Evolutionary conservation across 1,140 invertebrate species (phyloP), one percentile per base, ranked within the genome.

Genomic region (Trichonephila clavata): DNA sequence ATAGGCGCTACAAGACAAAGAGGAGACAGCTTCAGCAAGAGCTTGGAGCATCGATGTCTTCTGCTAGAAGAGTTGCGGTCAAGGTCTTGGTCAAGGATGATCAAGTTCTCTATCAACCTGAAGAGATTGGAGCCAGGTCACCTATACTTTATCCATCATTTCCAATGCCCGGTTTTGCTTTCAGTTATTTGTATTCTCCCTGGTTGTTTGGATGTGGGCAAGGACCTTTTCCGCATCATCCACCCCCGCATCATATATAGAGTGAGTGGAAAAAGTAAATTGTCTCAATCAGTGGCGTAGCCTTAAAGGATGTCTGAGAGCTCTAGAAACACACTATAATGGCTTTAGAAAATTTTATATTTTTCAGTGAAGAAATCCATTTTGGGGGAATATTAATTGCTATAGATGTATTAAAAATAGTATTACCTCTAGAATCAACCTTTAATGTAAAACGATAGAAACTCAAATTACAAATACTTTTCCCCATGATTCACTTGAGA

Each of bases 1-100:
- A 99, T 96, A 97, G 99, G 61, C 97, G 98, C 2, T 99, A 99
- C 96, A 99, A 99, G 95, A 99, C 99, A 86, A 99, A 99, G 95
- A 97, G 99, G 88, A 98, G 99, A 95, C 98, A 99, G 94, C 96
- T 99, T 24, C 98, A 99, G 95, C 94, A 94, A 60, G 96, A 94
- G 43, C 96, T 96, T 94, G 97, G 96, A 83, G 94, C 96, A 21
- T 95, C 97, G 8, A 95, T 93, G 95, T 95, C 89, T 39, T 94
- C 89, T 88, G 94, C 94, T 39, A 97, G 98, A 87, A 97, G 97
- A 95, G 98, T 98, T 0, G 97, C 98, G 0, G 98, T 99, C 0
- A 98, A 98, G 95, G 97, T 99, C 0, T 95, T 99, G 32, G 98
- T 99, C 2, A 97, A 98, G 92, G 97, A 98, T 94, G 97, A 98